These are phyloP conservation scores for Hystrix cristata DNA, from an alignment of 2,113 vertebrate genomes.

Conservation along the genomic window DNA sequence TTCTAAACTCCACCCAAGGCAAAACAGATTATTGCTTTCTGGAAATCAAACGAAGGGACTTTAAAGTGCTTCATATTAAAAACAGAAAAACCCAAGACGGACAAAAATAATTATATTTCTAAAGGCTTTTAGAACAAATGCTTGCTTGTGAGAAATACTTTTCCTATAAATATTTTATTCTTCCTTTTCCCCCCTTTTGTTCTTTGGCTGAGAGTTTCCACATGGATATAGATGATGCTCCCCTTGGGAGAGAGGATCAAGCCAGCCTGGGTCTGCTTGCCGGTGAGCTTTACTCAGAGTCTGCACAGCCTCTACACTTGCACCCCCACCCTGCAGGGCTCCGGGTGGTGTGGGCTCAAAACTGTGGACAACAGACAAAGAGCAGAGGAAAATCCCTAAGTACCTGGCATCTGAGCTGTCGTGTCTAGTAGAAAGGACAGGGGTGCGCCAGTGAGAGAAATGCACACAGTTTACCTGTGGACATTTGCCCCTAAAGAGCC, in stretches of 20 bases:
- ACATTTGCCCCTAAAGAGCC: not conserved
- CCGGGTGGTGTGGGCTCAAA: not conserved
- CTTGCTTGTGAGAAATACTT: constrained; percentile 77
- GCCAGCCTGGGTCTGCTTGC: not conserved
- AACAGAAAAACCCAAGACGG: constrained; percentile 78
- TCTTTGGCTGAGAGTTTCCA: constrained; percentile 66
- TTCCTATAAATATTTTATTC: constrained; percentile 80
- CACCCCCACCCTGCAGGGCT: not conserved
- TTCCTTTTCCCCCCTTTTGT: constrained; percentile 60
- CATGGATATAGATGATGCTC: not conserved
- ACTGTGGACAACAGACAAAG: not conserved
- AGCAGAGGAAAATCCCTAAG: not conserved
- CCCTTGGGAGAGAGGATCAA: constrained; percentile 64
- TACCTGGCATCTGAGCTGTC: not conserved
- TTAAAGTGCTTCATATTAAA: constrained; percentile 83
- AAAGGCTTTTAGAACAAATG: constrained; percentile 82
- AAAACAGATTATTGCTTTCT: constrained; percentile 81
- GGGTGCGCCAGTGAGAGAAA: not conserved
- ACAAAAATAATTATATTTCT: constrained; percentile 80
- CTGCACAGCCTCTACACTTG: not conserved
- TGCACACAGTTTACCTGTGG: not conserved
- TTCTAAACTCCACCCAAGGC: constrained; percentile 78
- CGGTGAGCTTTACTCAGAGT: not conserved
- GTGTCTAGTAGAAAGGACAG: not conserved
- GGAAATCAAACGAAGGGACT: constrained; percentile 75